phyloP scores from a whole-genome alignment of 2,113 vertebrate species.

The Ameiurus melas region DNA sequence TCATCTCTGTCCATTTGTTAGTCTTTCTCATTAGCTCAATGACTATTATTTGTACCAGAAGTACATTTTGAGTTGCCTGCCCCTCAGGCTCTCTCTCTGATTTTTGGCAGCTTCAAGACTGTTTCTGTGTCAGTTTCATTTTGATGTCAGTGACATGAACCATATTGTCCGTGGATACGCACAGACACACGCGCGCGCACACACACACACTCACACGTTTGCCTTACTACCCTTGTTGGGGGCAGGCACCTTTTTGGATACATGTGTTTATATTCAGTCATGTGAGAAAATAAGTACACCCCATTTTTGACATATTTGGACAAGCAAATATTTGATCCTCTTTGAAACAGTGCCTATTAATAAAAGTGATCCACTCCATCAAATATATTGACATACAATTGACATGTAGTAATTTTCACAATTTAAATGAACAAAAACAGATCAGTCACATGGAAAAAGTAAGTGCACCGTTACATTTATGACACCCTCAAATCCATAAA shows the following conservation, averaged over 20 bases:
- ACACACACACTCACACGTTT: neutral
- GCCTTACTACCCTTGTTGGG: neutral
- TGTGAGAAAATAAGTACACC: no score
- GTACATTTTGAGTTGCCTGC: neutral
- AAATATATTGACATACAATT: no score
- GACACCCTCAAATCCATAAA: no score
- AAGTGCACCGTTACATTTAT: no score
- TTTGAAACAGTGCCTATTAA: no score
- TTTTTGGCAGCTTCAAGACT: conserved; percentile 21
- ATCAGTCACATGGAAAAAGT: no score
- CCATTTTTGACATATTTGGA: neutral
- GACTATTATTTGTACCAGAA: neutral
- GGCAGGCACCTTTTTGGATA: neutral
- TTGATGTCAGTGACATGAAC: conserved; percentile 31
- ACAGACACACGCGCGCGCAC: conserved; percentile 4
- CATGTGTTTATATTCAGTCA: neutral
- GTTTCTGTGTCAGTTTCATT: neutral
- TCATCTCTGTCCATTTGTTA: conserved; percentile 12
- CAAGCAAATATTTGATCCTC: no score
- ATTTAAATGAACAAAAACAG: no score
- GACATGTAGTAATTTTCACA: no score
- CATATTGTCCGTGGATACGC: conserved; percentile 30
- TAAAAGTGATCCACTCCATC: no score
- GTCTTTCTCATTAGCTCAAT: neutral
- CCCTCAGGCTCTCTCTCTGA: neutral